Evolutionary conservation across 1,140 invertebrate genomes (phyloP).

Genomic region (Dysdera silvatica): DNA sequence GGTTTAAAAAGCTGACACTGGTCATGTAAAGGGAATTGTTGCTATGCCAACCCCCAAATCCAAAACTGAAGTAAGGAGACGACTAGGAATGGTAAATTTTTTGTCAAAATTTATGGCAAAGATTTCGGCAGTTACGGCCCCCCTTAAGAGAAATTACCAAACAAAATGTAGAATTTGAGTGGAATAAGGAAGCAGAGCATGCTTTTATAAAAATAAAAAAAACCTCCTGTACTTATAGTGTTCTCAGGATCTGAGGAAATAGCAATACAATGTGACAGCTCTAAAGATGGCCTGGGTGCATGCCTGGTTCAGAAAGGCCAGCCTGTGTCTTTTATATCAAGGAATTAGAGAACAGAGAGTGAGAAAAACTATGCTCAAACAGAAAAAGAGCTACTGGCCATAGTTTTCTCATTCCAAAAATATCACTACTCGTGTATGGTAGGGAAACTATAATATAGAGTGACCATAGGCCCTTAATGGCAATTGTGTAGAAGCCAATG

Average conservation of each 20-base stretch:
- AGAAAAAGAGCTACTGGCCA: constrained; percentile 47
- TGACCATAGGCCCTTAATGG: constrained; percentile 7
- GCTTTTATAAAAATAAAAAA: constrained; percentile 10
- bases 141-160: constrained; percentile 13
- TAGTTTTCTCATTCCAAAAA: constrained; percentile 44
- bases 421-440: constrained; percentile 35
- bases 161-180: constrained; percentile 14
- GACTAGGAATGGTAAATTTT: constrained; percentile 22
- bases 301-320: constrained; percentile 7
- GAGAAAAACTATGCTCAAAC: constrained; percentile 43
- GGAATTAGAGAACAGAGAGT: background rate
- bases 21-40: constrained; percentile 14
- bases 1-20: constrained; percentile 14
- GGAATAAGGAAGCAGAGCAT: background rate
- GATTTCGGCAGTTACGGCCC: constrained; percentile 8
- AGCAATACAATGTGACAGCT: constrained; percentile 10
- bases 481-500: constrained; percentile 1
- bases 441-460: background rate
- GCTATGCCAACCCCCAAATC: constrained; percentile 11
- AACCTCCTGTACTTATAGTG: constrained; percentile 6
- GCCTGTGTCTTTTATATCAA: background rate
- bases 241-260: background rate
- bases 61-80: constrained; percentile 8
- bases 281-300: constrained; percentile 4
- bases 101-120: constrained; percentile 24